phyloP scores from a whole-genome alignment of 2,888 invertebrate species.

The Coenonympha arcania region DNA sequence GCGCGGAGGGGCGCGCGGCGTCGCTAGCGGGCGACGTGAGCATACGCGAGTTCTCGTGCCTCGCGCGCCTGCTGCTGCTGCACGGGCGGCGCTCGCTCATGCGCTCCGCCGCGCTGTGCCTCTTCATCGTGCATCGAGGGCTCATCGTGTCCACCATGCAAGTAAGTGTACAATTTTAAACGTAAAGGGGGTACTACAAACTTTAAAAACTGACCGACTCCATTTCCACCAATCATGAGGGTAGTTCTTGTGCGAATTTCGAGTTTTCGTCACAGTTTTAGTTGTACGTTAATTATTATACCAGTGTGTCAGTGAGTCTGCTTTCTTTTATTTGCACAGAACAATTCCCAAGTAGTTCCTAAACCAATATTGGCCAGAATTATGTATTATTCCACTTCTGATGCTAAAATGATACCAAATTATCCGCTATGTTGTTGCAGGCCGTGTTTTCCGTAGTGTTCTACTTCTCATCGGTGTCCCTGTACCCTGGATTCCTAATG shows the following conservation, averaged over 20 bases:
- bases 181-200: too few species aligned
- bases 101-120: conserved; percentile 96
- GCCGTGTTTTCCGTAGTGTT: conserved; percentile 99
- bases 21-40: conserved; percentile 98
- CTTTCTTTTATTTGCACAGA: too few species aligned
- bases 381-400: neutral
- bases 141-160: conserved; percentile 98
- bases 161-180: too few species aligned
- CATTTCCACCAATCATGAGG: too few species aligned
- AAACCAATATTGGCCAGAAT: too few species aligned
- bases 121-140: conserved; percentile 99
- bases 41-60: conserved; percentile 88
- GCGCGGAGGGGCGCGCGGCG: conserved; percentile 91
- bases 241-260: too few species aligned
- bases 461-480: conserved; percentile 96
- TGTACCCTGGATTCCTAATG: conserved; percentile 99
- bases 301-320: too few species aligned
- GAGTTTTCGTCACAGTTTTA: too few species aligned
- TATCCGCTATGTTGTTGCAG: conserved; percentile 53
- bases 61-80: conserved; percentile 88
- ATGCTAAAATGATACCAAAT: too few species aligned
- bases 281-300: too few species aligned
- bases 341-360: too few species aligned
- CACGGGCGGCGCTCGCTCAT: conserved; percentile 95
- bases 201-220: too few species aligned